Conservation (phyloP, 2,797 vertebrate species). For the Loris lydekkerianus region DNA sequence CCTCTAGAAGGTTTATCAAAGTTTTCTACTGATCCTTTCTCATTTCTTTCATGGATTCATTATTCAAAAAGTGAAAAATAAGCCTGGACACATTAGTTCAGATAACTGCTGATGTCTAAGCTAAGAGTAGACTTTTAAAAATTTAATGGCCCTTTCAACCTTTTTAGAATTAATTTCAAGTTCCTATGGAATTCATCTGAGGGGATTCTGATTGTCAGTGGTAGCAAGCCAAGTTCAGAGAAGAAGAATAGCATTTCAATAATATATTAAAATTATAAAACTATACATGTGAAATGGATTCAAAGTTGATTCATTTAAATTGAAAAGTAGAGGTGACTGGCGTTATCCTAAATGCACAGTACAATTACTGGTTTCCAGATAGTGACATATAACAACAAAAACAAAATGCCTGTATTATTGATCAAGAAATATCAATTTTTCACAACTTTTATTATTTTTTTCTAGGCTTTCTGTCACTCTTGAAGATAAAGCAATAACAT, state of each 20-base stretch:
- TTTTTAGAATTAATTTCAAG: conserved; percentile 86
- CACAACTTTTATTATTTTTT: conserved; percentile 69
- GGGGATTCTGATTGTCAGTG: conserved; percentile 73
- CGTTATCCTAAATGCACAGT: conserved; percentile 59
- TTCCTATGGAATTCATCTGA: conserved; percentile 81
- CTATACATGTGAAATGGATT: conserved; percentile 63
- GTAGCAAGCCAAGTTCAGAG: conserved; percentile 74
- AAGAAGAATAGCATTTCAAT: conserved; percentile 77
- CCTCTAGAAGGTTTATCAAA: not conserved
- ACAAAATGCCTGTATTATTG: conserved; percentile 63
- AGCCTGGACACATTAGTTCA: conserved; percentile 61
- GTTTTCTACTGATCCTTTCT: conserved; percentile 56
- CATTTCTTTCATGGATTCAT: conserved; percentile 65
- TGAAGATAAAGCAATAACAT: conserved; percentile 56
- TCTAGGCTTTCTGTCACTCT: conserved; percentile 25
- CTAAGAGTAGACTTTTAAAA: conserved; percentile 80
- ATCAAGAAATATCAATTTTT: conserved; percentile 24
- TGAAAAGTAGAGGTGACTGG: conserved; percentile 70
- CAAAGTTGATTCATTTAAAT: conserved; percentile 79
- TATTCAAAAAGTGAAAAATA: conserved; percentile 64
- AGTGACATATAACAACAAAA: conserved; percentile 72
- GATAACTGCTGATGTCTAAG: conserved; percentile 80
- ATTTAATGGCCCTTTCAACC: conserved; percentile 78
- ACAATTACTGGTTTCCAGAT: conserved; percentile 75
- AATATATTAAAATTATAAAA: conserved; percentile 82